phyloP scores from a whole-genome alignment of 2,113 vertebrate genomes.

The Gadus macrocephalus region DNA sequence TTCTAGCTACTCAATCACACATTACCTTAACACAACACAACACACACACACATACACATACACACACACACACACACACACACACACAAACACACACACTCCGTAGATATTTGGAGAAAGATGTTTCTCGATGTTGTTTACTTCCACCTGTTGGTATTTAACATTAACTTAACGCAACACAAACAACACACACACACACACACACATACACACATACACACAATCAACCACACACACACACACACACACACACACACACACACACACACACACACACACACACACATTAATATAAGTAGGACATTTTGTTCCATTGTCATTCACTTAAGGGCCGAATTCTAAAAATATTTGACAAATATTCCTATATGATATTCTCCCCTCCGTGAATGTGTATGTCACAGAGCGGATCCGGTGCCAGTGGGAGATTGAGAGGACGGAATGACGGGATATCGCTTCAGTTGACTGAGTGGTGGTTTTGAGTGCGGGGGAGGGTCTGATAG shows the following conservation, averaged over 20 bases:
- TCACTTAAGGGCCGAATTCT: too few species aligned
- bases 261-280: neutral
- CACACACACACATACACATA: neutral
- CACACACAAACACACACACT: constrained; percentile 48
- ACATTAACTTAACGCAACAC: neutral
- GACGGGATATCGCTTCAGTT: constrained; percentile 53
- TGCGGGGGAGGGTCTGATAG: constrained; percentile 43
- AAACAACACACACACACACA: neutral
- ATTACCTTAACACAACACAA: neutral
- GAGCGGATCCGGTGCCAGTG: constrained; percentile 25
- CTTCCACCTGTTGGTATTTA: constrained; percentile 66
- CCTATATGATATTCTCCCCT: neutral
- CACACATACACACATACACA: neutral
- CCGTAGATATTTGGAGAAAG: constrained; percentile 22
- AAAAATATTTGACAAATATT: neutral
- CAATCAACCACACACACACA: neutral
- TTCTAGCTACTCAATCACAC: neutral
- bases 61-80: neutral
- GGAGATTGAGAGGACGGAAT: constrained; percentile 45
- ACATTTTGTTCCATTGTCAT: neutral
- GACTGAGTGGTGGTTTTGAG: constrained; percentile 35
- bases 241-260: too few species aligned
- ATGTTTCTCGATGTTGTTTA: constrained; percentile 56
- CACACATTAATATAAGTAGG: neutral
- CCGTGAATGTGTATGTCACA: constrained; percentile 20